These are phyloP conservation scores for Morpho deidamia DNA, from an alignment of 2,888 invertebrate genomes.

Conservation along the genomic window DNA sequence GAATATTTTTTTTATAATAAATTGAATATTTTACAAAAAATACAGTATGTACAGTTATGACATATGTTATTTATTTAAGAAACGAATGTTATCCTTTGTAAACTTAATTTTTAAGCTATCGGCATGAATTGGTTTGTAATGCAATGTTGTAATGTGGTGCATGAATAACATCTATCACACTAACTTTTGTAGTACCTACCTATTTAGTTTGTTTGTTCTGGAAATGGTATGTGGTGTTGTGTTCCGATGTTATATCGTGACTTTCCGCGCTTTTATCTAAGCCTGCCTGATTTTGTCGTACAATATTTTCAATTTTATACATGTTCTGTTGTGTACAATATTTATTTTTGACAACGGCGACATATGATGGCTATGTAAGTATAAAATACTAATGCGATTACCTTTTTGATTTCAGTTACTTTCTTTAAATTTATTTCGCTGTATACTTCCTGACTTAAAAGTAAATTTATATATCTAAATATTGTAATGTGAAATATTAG, in stretches of 20 bases:
- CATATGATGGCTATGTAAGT: conserved; percentile 45
- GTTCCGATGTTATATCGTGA: conserved; percentile 46
- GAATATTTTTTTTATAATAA: too few relatives aligned
- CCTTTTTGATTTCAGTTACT: not conserved
- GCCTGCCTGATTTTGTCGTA: conserved; percentile 15
- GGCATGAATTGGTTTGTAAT: conserved; percentile 22
- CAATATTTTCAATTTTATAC: conserved; percentile 3
- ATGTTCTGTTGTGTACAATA: not conserved
- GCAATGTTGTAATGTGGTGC: conserved; percentile 61
- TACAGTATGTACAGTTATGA: not conserved
- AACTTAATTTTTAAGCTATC: conserved; percentile 8
- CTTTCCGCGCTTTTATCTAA: conserved; percentile 66
- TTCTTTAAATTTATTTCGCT: not conserved
- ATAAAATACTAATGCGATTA: conserved; percentile 21
- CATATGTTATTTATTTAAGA: not conserved
- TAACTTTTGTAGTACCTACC: conserved; percentile 25
- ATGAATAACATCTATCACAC: conserved; percentile 76
- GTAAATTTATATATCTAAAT: too few relatives aligned
- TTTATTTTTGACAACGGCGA: conserved; percentile 52
- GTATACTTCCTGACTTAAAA: not conserved
- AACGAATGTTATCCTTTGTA: conserved; percentile 6
- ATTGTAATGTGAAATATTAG: too few relatives aligned
- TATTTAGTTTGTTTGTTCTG: conserved; percentile 34
- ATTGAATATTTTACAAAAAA: too few relatives aligned
- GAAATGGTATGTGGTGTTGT: conserved; percentile 66